phyloP scores from a whole-genome alignment of 2,113 vertebrate genomes.

The Mystacornis crossleyi region DNA sequence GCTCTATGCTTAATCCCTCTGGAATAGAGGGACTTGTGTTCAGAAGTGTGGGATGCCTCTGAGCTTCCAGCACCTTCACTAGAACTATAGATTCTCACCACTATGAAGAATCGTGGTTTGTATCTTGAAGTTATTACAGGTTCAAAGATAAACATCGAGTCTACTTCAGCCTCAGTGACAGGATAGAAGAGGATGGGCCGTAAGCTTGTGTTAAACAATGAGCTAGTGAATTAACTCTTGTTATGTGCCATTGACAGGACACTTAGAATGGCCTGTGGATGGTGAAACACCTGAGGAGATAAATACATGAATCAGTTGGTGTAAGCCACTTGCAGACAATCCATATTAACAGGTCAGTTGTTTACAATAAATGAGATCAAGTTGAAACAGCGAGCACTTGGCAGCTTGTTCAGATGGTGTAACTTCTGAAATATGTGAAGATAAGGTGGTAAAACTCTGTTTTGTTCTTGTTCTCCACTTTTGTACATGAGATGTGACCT shows the following conservation, averaged over 20 bases:
- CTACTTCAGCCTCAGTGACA: background rate
- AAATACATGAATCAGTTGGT: background rate
- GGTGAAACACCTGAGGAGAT: background rate
- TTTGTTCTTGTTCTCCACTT: background rate
- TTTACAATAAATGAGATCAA: background rate
- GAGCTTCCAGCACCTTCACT: background rate
- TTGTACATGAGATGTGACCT: background rate
- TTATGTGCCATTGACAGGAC: background rate
- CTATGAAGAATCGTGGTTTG: background rate
- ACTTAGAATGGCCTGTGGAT: background rate
- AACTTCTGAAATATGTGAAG: background rate
- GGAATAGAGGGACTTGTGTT: background rate
- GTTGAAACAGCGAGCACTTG: background rate
- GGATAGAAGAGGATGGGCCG: background rate
- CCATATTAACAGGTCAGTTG: background rate
- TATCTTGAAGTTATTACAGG: background rate
- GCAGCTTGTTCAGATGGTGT: background rate
- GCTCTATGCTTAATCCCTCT: background rate
- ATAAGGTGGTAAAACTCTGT: background rate
- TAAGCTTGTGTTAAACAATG: background rate
- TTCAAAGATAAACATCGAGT: fast-evolving
- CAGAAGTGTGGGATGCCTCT: background rate
- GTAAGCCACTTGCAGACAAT: background rate
- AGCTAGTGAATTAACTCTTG: background rate
- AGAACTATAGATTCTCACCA: background rate